Percentiles rank a stretch among this genome's conserved stretches.
These are phyloP conservation scores for Scaptomyza cyrtandrae DNA, from an alignment of 2,888 invertebrate genomes.

Conservation along the genomic window DNA sequence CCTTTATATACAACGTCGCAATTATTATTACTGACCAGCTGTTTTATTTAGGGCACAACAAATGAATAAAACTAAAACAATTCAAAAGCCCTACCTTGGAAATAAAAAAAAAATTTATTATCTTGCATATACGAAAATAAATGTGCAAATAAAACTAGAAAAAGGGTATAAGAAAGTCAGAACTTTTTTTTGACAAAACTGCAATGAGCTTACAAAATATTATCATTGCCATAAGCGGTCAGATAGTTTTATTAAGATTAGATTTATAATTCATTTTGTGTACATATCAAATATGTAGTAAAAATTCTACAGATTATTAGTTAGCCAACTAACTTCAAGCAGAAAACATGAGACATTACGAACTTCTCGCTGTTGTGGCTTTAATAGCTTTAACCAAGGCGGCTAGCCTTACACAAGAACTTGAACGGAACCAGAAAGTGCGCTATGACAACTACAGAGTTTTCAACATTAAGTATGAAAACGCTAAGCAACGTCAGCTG, in stretches of 20 bases:
- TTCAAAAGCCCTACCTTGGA: not conserved
- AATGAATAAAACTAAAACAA: not conserved
- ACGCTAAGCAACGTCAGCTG: constrained; percentile 12
- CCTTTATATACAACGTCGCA: constrained; percentile 13
- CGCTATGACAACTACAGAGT: constrained; percentile 45
- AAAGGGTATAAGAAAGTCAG: not conserved
- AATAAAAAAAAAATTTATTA: too few species aligned
- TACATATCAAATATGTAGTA: not conserved
- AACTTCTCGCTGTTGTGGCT: not conserved
- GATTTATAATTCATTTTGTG: constrained; percentile 5
- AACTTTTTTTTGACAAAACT: not conserved
- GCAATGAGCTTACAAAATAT: not conserved
- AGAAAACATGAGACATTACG: constrained; percentile 24
- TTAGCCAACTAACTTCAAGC: not conserved
- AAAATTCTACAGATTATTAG: not conserved
- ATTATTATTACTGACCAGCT: constrained; percentile 9
- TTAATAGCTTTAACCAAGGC: not conserved
- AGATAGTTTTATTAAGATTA: constrained; percentile 13
- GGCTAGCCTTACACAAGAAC: constrained; percentile 9
- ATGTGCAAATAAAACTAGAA: not conserved
- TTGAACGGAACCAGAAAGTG: constrained; percentile 4
- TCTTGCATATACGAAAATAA: not conserved
- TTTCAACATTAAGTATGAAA: constrained; percentile 25
- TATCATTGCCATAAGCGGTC: constrained; percentile 15
- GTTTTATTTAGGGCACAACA: constrained; percentile 8